Evolutionary conservation across 1,140 invertebrate genomes (phyloP).

Genomic region (Drosophila tani): DNA sequence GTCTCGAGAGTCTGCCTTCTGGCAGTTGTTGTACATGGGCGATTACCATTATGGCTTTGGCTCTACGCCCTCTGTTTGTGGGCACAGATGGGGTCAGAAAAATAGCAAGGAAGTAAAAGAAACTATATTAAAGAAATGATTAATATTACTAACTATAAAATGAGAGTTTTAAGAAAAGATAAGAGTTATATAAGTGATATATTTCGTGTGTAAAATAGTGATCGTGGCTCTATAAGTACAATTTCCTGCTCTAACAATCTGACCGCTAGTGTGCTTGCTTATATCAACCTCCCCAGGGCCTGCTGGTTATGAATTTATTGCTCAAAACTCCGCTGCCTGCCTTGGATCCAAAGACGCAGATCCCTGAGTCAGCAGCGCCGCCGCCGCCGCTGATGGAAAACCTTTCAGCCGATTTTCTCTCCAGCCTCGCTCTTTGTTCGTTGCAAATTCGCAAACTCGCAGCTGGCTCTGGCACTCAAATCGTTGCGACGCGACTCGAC

Average conservation of each 20-base stretch:
- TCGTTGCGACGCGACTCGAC: background rate
- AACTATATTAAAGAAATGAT: background rate
- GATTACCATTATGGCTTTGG: constrained; percentile 53
- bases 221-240: background rate
- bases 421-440: constrained; percentile 42
- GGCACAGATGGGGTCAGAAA: constrained; percentile 12
- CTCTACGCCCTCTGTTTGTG: constrained; percentile 40
- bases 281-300: constrained; percentile 9
- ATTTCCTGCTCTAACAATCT: constrained; percentile 11
- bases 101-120: constrained; percentile 7
- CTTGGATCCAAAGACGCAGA: constrained; percentile 23
- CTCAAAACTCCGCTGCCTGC: constrained; percentile 7
- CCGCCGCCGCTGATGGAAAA: constrained; percentile 40
- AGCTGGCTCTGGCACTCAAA: constrained; percentile 27
- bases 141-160: too few species aligned
- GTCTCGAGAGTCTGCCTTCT: constrained; percentile 29
- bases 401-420: constrained; percentile 40
- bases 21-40: constrained; percentile 45
- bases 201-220: background rate
- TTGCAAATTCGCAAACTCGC: constrained; percentile 15
- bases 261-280: constrained; percentile 5
- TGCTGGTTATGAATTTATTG: constrained; percentile 47
- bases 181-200: too few species aligned
- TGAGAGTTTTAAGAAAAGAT: too few species aligned
- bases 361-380: constrained; percentile 42